Evolutionary conservation across 2,888 invertebrate species (phyloP).

Genomic region (Anthrax anthrax): DNA sequence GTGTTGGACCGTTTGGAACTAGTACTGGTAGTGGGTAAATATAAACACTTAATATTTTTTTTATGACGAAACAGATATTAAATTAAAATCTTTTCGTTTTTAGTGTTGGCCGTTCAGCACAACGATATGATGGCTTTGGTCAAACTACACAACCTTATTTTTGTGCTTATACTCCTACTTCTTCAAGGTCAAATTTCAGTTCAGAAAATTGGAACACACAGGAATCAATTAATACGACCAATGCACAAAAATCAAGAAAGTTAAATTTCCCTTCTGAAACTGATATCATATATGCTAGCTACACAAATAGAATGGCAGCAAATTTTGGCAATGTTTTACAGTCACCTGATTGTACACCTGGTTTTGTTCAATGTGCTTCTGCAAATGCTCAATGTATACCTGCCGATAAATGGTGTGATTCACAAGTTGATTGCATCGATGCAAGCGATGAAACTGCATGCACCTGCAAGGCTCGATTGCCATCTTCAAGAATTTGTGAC

Average conservation of each 20-base stretch:
- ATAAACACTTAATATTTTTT: background rate
- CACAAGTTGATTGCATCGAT: constrained; percentile 56
- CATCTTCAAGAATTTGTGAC: constrained; percentile 54
- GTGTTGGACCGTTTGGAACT: constrained; percentile 2
- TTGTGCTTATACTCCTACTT: constrained; percentile 27
- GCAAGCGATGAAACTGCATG: constrained; percentile 65
- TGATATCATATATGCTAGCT: constrained; percentile 31
- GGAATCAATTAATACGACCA: background rate
- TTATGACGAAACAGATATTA: background rate
- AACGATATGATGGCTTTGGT: background rate
- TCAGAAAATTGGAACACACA: no score
- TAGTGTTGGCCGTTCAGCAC: background rate
- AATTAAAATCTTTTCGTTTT: background rate
- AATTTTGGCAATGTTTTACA: constrained; percentile 16
- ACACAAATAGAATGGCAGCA: constrained; percentile 17
- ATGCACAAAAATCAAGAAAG: background rate
- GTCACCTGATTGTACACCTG: constrained; percentile 20
- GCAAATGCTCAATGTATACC: constrained; percentile 39
- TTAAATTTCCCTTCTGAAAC: constrained; percentile 17
- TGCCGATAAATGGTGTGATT: constrained; percentile 52
- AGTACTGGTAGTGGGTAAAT: constrained; percentile 1
- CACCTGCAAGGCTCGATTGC: constrained; percentile 55
- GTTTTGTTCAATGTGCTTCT: constrained; percentile 15
- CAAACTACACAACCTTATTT: constrained; percentile 19
- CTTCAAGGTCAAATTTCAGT: background rate